phyloP scores from a whole-genome alignment of 2,113 vertebrate species.

The Aegypius monachus region DNA sequence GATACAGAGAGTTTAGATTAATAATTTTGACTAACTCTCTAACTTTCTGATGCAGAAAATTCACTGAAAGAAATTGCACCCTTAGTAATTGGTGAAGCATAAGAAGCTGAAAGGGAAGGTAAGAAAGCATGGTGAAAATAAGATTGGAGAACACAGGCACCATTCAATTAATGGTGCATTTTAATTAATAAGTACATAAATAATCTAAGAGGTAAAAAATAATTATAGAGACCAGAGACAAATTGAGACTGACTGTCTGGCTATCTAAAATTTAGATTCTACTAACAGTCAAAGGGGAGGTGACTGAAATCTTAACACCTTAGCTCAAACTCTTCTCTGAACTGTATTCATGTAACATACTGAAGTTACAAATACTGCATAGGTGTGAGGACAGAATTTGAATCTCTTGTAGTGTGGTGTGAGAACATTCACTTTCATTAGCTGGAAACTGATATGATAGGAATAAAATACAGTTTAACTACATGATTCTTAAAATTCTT shows the following conservation, averaged over 20 bases:
- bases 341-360: neutral
- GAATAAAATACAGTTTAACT: neutral
- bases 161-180: neutral
- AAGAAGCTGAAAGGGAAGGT: neutral
- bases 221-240: neutral
- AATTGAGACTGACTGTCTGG: neutral
- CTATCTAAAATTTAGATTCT: neutral
- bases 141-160: neutral
- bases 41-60: neutral
- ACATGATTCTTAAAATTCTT: neutral
- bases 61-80: neutral
- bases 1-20: neutral
- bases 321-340: neutral
- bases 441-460: neutral
- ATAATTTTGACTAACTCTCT: neutral
- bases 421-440: neutral
- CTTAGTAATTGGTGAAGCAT: neutral
- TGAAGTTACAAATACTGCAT: neutral
- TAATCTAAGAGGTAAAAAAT: neutral
- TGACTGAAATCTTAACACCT: neutral
- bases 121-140: neutral
- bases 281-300: neutral
- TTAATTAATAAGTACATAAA: neutral
- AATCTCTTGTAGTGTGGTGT: neutral
- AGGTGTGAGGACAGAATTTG: neutral